Evolutionary conservation across 2,797 vertebrate genomes (phyloP), one percentile per base, ranked within the genome.

Genomic region (Danio choprae): DNA sequence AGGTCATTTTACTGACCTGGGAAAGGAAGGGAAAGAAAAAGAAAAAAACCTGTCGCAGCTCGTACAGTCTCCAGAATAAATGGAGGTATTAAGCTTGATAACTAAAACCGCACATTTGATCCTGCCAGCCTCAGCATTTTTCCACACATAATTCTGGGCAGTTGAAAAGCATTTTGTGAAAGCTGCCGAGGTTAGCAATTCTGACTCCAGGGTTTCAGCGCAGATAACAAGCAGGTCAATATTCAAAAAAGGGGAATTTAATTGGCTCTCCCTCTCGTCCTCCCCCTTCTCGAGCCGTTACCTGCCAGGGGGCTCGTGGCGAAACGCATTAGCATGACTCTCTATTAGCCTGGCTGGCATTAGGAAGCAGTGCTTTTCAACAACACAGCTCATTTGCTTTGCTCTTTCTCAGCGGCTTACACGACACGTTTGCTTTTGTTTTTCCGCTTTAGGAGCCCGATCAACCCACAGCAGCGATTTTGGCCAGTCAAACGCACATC

Each of bases 101-200:
- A 82, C 84, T 81, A 84, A 82, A 86, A 80, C 58, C 67, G 78
- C 79, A 81, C 68, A 86, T 83, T 68, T 77, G 77, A 85, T 88
- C 81, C 77, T 83, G 89, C 89, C 56, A 36, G 85, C 83, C 84
- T 91, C 90, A 92, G 91, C 90, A 87, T 86, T 90, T 91, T 88
- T 83, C 62, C 73, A 40, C 86, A 88, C 89, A 89, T 92, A 90
- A 90, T 91, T 90, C 89, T 87, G 89, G 89, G 81, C 87, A 86
- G 87, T 90, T 90, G 88, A 90, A 87, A 81, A 84, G 79, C 82
- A 56, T 83, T 91, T 91, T 91, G 87, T 86, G 89, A 90, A 91
- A 90, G 85, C 88, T 90, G 89, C 90, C 43, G 71, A 91, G 85
- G 88, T 87, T 88, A 90, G 90, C 89, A 89, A 80, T 91, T 90